Percentiles rank a stretch among this genome's conserved stretches.
phyloP scores from a whole-genome alignment of 2,113 vertebrate genomes.

The Apodemus sylvaticus region DNA sequence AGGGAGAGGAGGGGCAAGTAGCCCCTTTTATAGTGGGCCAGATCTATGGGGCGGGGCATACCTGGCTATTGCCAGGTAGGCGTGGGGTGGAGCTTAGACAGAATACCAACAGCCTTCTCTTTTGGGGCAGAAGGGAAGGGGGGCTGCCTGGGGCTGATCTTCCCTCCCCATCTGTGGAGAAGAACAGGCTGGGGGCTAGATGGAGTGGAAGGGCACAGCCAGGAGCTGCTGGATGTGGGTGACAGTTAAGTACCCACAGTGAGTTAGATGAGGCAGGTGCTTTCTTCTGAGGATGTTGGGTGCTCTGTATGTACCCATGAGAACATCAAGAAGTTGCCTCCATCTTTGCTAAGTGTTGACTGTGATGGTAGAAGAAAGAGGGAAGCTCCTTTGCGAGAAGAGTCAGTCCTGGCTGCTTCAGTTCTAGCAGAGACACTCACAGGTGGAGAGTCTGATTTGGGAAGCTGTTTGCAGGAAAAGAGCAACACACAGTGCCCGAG shows the following conservation, averaged over 20 bases:
- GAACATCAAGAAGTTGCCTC: neutral
- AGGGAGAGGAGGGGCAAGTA: too few relatives aligned
- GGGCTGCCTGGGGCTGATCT: neutral
- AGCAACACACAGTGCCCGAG: neutral
- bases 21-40: too few relatives aligned
- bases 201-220: slow-evolving; percentile 19
- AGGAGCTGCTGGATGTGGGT: slow-evolving; percentile 33
- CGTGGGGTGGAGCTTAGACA: too few relatives aligned
- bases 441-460: neutral
- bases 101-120: slow-evolving; percentile 3
- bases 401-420: slow-evolving; percentile 3
- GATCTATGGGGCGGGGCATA: too few relatives aligned
- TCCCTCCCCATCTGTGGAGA: neutral
- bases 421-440: neutral
- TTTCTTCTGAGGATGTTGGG: slow-evolving; percentile 44
- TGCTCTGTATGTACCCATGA: slow-evolving; percentile 25
- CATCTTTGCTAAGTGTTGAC: neutral
- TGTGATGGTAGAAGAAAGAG: slow-evolving; percentile 12
- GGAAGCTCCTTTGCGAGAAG: slow-evolving; percentile 16
- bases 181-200: slow-evolving; percentile 8
- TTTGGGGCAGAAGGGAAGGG: neutral
- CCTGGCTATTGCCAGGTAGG: too few relatives aligned
- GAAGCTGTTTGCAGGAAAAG: neutral
- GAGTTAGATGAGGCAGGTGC: slow-evolving; percentile 35
- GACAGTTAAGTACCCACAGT: slow-evolving; percentile 34